Evolutionary conservation across 2,797 vertebrate species (phyloP).

Genomic region (Scomberomorus guttatus): DNA sequence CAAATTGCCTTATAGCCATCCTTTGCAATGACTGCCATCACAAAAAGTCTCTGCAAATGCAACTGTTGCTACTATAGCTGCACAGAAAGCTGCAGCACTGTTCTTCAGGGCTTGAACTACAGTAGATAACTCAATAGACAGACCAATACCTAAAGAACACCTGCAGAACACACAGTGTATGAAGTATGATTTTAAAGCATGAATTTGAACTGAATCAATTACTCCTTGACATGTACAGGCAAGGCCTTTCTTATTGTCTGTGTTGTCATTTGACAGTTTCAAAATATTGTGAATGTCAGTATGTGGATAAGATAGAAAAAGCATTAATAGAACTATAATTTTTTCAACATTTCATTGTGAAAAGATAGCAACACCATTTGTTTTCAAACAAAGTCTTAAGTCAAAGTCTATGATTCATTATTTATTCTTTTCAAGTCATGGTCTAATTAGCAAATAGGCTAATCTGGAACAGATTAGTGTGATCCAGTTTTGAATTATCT

Average conservation of each 20-base stretch:
- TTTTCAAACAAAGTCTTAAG: background rate
- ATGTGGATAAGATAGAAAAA: background rate
- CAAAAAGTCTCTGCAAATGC: too few species aligned
- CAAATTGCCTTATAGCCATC: too few species aligned
- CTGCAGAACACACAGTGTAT: too few species aligned
- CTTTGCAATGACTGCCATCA: too few species aligned
- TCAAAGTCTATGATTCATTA: constrained; percentile 28
- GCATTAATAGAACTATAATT: background rate
- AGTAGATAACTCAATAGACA: too few species aligned
- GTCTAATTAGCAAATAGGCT: constrained; percentile 48
- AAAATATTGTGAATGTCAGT: background rate
- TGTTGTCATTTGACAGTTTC: background rate
- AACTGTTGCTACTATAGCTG: too few species aligned
- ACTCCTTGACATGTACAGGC: background rate
- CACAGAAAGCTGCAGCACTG: too few species aligned
- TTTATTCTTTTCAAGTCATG: constrained; percentile 39
- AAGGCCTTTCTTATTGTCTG: background rate
- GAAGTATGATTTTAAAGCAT: too few species aligned
- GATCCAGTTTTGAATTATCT: constrained; percentile 33
- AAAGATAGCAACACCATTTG: constrained; percentile 3
- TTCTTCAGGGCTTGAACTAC: too few species aligned
- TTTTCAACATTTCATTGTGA: background rate
- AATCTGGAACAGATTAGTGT: constrained; percentile 24
- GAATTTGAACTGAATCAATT: background rate
- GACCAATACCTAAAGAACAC: too few species aligned